A percentile compares a stretch with the other conserved stretches of the same genome.
These are phyloP conservation scores for Anomalospiza imberbis DNA, from an alignment of 2,797 vertebrate genomes.

Conservation along the genomic window DNA sequence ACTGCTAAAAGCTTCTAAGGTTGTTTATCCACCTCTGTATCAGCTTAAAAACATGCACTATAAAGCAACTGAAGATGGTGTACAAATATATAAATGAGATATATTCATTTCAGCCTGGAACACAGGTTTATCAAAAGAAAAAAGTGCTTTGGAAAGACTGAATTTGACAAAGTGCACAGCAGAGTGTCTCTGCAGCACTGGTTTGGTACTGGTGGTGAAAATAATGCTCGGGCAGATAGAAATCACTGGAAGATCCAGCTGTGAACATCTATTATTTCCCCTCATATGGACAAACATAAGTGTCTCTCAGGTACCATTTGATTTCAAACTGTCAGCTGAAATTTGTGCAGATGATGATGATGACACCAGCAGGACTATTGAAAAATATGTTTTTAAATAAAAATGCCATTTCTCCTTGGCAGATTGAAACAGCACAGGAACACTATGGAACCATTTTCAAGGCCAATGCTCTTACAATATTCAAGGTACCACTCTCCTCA, in stretches of 20 bases:
- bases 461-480: neutral
- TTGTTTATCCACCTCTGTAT: fast-evolving
- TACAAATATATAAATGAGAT: neutral
- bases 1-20: neutral
- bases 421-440: slow-evolving; percentile 6
- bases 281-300: neutral
- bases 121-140: neutral
- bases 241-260: slow-evolving; percentile 32
- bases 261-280: neutral
- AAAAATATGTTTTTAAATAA: slow-evolving; percentile 55
- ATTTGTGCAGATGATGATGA: slow-evolving; percentile 52
- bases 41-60: neutral
- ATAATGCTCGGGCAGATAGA: neutral
- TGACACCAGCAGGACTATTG: slow-evolving; percentile 26
- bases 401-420: slow-evolving; percentile 23
- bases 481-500: neutral
- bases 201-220: neutral
- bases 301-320: slow-evolving; percentile 5
- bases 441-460: neutral
- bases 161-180: neutral
- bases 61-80: neutral
- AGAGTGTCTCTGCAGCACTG: neutral
- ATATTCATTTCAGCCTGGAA: neutral
- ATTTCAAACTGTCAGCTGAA: slow-evolving; percentile 44
- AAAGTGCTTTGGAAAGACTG: neutral